Base-by-base conservation (phyloP, 30 jellyfish, hydroid and myxozoan genomes). In the Aurelia sp. region DNA sequence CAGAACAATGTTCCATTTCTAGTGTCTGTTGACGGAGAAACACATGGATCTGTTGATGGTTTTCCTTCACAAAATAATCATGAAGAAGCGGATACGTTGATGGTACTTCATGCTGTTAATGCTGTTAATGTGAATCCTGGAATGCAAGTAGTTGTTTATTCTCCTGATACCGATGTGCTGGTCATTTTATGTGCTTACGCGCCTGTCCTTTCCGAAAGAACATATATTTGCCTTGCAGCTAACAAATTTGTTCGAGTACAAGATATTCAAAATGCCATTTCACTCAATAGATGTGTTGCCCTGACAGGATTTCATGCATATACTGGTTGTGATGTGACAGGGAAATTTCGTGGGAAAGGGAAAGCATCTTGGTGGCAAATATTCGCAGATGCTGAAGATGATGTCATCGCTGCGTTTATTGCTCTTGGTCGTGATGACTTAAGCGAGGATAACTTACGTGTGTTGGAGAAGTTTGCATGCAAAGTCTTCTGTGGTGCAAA, bases 361-460 rank as follows among this genome's bases (percentile, higher is more conserved):
- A 21, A 63, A 63, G 74, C 74, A 63, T 63, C 74, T 63, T 63
- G 74, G 74, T 63, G 74, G 74, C 1, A 63, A 63, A n/a, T 21
- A 63, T 21, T 63, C 15, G 74, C 3, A 3, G 74, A 63, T 63
- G 74, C 74, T 23, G 74, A 63, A 63, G 74, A 21, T 63, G 74
- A 63, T 63, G 1, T 3, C 74, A 63, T 23, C 21, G 74, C 74
- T 63, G 74, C 40, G 74, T 63, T 63, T 63, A 63, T 27, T 63
- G 74, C 74, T 63, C 33, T 63, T 63, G 74, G 40, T 23, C 4
- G 33, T 63, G 74, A 63, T 3, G 74, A 63, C 74, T 63, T 63
- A 63, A 13, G 21, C 40, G 4, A 63, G 33, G 40, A 63, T 63
- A 63, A 63, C 74, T 63, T 63, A 63, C 74, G 74, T 63, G 74